Evolutionary conservation across 2,888 invertebrate species (phyloP).

Genomic region (Autographa pulchrina): DNA sequence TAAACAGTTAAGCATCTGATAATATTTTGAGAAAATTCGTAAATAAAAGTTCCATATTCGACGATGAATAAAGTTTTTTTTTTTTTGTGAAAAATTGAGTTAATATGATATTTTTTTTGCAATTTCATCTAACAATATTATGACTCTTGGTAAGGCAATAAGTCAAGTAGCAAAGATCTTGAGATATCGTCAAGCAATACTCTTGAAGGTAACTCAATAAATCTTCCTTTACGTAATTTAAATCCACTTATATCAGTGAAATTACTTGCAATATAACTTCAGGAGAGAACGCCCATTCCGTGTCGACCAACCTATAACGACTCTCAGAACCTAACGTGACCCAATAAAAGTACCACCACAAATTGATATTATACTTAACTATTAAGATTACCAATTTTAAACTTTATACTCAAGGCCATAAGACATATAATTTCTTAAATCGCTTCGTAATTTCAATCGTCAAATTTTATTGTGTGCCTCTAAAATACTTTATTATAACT

Average conservation of each 20-base stretch:
- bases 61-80: too few species aligned
- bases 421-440: slow-evolving; percentile 35
- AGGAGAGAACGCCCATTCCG: slow-evolving; percentile 77
- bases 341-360: slow-evolving; percentile 65
- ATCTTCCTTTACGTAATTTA: slow-evolving; percentile 62
- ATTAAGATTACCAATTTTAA: slow-evolving; percentile 40
- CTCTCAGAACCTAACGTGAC: slow-evolving; percentile 66
- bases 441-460: slow-evolving; percentile 33
- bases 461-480: slow-evolving; percentile 47
- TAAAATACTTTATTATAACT: slow-evolving; percentile 37
- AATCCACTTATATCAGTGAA: slow-evolving; percentile 65
- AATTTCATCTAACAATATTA: neutral
- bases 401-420: slow-evolving; percentile 43
- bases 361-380: slow-evolving; percentile 52
- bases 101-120: neutral
- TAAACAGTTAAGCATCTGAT: neutral
- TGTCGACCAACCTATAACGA: slow-evolving; percentile 75
- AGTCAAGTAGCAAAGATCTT: slow-evolving; percentile 29
- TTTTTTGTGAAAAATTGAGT: too few species aligned
- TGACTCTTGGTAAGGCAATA: neutral
- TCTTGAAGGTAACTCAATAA: slow-evolving; percentile 41
- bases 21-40: too few species aligned
- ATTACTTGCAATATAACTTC: slow-evolving; percentile 74
- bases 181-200: slow-evolving; percentile 10
- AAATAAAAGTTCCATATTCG: too few species aligned